Evolutionary conservation across 2,797 vertebrate species (phyloP).

Genomic region (Sebastiscus albofasciatus): DNA sequence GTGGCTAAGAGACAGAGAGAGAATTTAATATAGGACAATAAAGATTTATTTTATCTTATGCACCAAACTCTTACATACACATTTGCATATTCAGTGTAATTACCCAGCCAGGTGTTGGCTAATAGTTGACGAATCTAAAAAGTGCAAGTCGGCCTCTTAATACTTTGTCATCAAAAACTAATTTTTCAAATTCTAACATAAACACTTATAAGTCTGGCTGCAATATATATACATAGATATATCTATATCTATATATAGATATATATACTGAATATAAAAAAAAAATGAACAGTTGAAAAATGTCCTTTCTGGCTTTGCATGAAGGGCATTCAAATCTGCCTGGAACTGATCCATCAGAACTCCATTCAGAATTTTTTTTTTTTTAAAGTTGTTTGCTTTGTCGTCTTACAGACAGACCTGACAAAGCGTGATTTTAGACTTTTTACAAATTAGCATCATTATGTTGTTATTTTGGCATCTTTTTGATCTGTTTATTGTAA

Average conservation of each 20-base stretch:
- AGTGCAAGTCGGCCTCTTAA: neutral
- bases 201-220: neutral
- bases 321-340: neutral
- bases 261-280: no score
- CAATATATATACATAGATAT: neutral
- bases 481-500: no score
- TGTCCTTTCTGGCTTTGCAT: neutral
- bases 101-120: neutral
- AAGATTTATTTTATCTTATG: no score
- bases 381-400: no score
- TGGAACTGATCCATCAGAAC: no score
- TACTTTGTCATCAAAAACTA: neutral
- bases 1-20: slow-evolving; percentile 63
- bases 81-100: neutral
- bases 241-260: no score
- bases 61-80: neutral
- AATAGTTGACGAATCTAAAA: neutral
- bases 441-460: no score
- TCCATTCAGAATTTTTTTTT: no score
- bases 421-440: no score
- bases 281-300: neutral
- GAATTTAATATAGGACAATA: neutral
- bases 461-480: no score
- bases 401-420: no score
- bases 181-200: neutral